phyloP scores from a whole-genome alignment of 2,113 vertebrate genomes.

The Phrynosoma blainvillii region DNA sequence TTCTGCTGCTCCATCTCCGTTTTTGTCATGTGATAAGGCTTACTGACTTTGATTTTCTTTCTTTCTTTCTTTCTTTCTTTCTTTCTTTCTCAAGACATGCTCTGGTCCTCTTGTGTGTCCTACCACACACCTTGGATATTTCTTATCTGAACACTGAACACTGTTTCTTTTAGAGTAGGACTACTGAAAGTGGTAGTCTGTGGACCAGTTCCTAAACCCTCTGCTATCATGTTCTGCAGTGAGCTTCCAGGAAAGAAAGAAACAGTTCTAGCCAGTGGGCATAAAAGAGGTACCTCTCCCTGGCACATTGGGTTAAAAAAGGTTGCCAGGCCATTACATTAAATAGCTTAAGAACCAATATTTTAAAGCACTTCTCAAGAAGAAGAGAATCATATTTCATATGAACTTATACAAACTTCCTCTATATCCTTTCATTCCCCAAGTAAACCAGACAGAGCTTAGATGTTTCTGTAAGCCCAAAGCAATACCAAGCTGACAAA shows the following conservation, averaged over 20 bases:
- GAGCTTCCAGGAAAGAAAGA: not conserved
- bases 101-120: not conserved
- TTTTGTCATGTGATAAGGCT: no score
- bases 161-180: not conserved
- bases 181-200: no score
- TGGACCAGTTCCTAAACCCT: no score
- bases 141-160: not conserved
- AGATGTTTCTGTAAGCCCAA: not conserved
- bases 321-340: no score
- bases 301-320: no score
- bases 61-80: not conserved
- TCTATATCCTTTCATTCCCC: not conserved
- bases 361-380: not conserved
- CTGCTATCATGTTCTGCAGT: not conserved
- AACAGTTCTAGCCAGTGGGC: no score
- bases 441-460: not conserved
- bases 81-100: not conserved
- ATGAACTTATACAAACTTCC: not conserved
- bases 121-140: no score
- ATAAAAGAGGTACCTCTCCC: no score
- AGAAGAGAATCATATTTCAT: not conserved
- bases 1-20: not conserved
- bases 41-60: not conserved
- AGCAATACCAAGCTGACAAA: not conserved
- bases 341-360: no score